Evolutionary conservation across 2,888 invertebrate species (phyloP), one percentile per base, ranked within the genome.

Genomic region (Amphipyra berbera): DNA sequence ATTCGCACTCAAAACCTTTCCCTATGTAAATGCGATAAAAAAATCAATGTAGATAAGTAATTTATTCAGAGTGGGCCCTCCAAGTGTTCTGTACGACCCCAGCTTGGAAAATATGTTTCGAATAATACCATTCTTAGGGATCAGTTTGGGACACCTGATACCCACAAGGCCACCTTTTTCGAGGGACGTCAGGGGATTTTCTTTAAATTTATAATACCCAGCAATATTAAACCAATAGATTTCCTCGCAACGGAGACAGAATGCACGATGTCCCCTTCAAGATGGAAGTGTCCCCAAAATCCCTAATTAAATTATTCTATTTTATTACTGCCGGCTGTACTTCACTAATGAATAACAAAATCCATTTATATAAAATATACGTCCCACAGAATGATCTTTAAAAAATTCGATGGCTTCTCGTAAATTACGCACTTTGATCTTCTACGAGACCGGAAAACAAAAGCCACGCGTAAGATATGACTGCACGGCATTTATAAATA

Each of bases 61-160:
- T 94, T 90, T 93, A 94, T 94, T 92, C 93, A 78, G 87, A 91
- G 85, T 88, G 84, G 90, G 90, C 85, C 82, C 78, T 87, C 81
- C 78, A 33, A 79, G 66, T 79, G 68, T 66, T 76, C 74, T 85
- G 82, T 84, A 84, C 87, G 86, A 87, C 88, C 92, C 88, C 85
- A 81, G 79, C 81, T 84, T 81, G 88, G 83, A 82, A 90, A 91
- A 93, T 91, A 93, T 92, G 91, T 91, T 89, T 76, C 82, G 88
- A 88, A 91, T 92, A 91, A 93, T 91, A 90, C 88, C 83, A 87
- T 89, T 90, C 88, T 88, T 84, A 85, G 83, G 86, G 89, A 92
- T 90, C 92, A 87, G 86, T 94, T 91, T 82, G 81, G 78, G 81
- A 90, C 94, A 95, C 94, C 94, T 95, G 94, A 94, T 94, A 88